Conservation (phyloP, 1,140 invertebrate species). For the Zaprionus gabonicus region DNA sequence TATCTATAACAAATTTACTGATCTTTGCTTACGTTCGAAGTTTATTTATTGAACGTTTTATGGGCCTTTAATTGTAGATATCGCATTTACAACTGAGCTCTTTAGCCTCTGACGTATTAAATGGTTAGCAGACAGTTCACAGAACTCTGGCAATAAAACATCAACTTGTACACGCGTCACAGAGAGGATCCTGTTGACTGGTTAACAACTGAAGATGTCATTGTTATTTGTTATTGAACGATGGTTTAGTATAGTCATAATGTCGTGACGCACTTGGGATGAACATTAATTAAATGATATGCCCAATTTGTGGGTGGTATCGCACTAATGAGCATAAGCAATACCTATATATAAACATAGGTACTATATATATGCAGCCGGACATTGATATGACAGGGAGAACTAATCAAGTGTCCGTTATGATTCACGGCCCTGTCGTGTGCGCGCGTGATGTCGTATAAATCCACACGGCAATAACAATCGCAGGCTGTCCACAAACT, state of each 20-base stretch:
- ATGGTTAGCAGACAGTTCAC: background rate
- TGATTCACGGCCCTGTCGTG: constrained; percentile 34
- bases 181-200: constrained; percentile 6
- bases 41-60: background rate
- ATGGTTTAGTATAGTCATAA: constrained; percentile 39
- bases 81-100: background rate
- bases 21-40: background rate
- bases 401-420: constrained; percentile 42
- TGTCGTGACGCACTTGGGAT: constrained; percentile 26
- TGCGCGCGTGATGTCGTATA: constrained; percentile 40
- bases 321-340: constrained; percentile 19
- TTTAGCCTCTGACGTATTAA: background rate
- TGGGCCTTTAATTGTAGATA: background rate
- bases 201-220: constrained; percentile 15
- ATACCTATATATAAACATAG: constrained; percentile 4
- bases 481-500: constrained; percentile 8
- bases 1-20: background rate
- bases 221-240: background rate
- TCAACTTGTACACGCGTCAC: background rate
- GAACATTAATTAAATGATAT: constrained; percentile 34
- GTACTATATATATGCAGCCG: constrained; percentile 17
- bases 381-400: constrained; percentile 34
- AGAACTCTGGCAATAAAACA: background rate
- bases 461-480: constrained; percentile 18
- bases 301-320: constrained; percentile 15